Conservation (phyloP, 2,797 vertebrate species). For the Aotus griseimembra region DNA sequence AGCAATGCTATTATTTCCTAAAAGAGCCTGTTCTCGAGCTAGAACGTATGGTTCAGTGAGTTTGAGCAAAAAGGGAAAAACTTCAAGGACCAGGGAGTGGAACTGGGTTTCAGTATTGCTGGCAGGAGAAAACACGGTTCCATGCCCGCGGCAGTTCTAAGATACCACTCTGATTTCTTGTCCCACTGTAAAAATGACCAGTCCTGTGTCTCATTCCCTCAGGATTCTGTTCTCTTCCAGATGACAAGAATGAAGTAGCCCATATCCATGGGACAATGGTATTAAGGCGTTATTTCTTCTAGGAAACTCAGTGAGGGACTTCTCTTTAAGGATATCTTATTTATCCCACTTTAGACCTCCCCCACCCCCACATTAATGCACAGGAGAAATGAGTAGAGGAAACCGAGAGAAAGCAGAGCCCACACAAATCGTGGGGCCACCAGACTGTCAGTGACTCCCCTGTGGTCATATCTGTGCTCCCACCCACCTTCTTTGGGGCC, state of each 20-base stretch:
- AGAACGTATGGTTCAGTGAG: not conserved
- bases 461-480: not conserved
- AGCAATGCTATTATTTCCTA: not conserved
- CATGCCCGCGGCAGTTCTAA: not conserved
- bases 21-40: not conserved
- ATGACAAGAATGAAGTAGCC: not conserved
- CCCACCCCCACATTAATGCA: fast-evolving
- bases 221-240: not conserved
- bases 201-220: not conserved
- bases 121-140: not conserved
- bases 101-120: not conserved
- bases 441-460: not conserved
- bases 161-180: not conserved
- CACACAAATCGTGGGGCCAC: not conserved
- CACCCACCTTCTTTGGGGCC: not conserved
- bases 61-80: not conserved
- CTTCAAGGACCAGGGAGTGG: not conserved
- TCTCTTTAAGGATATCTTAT: not conserved
- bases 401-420: not conserved
- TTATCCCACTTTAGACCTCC: not conserved
- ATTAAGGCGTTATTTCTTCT: not conserved
- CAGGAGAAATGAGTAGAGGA: not conserved
- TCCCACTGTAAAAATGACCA: not conserved
- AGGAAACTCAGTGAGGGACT: not conserved
- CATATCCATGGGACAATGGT: not conserved